Evolutionary conservation across 2,888 invertebrate species (phyloP), one percentile per base, ranked within the genome.

Genomic region (Megamerina dolium): DNA sequence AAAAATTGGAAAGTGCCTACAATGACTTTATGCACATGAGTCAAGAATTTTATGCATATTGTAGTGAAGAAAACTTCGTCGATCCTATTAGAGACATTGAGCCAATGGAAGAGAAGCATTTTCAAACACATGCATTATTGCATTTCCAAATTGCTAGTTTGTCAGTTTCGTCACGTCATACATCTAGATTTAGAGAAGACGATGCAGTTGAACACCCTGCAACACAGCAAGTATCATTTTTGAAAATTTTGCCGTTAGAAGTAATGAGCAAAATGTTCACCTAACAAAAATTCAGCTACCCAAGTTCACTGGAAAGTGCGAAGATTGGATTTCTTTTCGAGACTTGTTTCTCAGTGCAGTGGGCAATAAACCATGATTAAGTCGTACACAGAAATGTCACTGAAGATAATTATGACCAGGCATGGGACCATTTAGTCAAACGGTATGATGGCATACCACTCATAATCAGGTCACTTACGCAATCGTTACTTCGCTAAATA

Each of bases 381-480:
- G 29, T 3, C n/a, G 21, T 6, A 37, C 23, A 16, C 36, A 42
- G 9, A 42, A 42, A 13, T 42, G 36, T 23, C n/a, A 33, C 33
- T 2, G 33, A 33, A 14, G n/a, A 6, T 5, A 33, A 33, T n/a
- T 33, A 17, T n/a, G n/a, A 6, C n/a, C 17, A 17, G 2, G 33
- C 33, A 12, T 46, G 45, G 46, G 44, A 39, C 10, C 37, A 42
- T 29, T 19, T 41, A 26, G 37, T 10, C 2, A n/a, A 37, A 27
- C 44, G 37, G 4, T 41, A 38, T 27, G 34, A 40, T 14, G 13
- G 41, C 8, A 43, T 27, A 13, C 34, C 17, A 10, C 35, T 38
- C 13, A 48, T 38, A n/a, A 16, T 48, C 37, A 27, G 42, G 19
- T 41, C 45, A 20, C 19, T 37, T 36, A 19, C 35, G 10, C 32